Evolutionary conservation across 2,797 vertebrate species (phyloP), one percentile per base, ranked within the genome.

Genomic region (Sebastes oblongus): DNA sequence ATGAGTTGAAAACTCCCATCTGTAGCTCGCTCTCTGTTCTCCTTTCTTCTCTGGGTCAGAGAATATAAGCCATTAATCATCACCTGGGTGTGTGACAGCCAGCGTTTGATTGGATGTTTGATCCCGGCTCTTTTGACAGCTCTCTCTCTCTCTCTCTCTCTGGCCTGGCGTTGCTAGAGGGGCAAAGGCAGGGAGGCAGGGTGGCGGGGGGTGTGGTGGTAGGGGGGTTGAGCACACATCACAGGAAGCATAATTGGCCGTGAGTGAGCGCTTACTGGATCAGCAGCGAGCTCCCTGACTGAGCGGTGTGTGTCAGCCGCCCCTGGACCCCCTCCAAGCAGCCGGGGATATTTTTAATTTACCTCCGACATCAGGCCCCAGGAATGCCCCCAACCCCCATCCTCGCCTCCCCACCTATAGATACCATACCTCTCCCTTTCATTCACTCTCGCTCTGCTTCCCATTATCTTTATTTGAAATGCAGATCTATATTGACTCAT

Each of bases 391-490:
- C 34, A 42, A 76, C 46, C 10, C 24, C 36, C 0, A 39, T 20
- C 20, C 30, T 94, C 94, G 95, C 95, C 94, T 95, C 95, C 96
- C 95, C 86, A 89, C 93, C 81, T 89, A 96, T 95, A 96, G 97
- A 98, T 96, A 94, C 93, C 86, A 83, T 80, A 75, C 83, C 39
- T 58, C 70, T 88, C 77, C 75, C 89, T 90, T 91, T 89, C 94
- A 96, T 96, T 96, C 94, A 93, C 93, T 92, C 92, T 92, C 92
- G 93, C 91, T 95, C 96, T 98, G 96, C 95, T 98, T 97, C 93
- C 94, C 96, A 97, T 98, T 98, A 98, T 96, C 96, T 97, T 97
- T 98, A 96, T 96, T 97, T 95, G 93, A 97, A 98, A 98, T 98
- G 97, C 96, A 97, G 96, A 97, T 97, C 96, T 97, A 96, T 97